Evolutionary conservation across 2,113 vertebrate genomes (phyloP).

Genomic region (Pituophis catenifer): DNA sequence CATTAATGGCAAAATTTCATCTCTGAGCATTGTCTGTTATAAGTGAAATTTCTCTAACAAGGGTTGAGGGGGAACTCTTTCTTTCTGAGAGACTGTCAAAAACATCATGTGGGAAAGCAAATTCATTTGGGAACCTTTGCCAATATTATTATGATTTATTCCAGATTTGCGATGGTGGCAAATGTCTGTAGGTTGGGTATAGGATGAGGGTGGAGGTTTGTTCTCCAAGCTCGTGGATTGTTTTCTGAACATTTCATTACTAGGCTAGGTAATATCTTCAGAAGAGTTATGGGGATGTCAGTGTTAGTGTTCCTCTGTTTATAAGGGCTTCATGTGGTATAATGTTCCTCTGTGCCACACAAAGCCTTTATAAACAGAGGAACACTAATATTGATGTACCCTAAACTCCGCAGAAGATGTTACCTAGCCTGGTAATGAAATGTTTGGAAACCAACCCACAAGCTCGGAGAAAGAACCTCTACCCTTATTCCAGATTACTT

Average conservation of each 20-base stretch:
- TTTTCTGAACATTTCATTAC: background rate
- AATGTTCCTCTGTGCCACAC: too few relatives aligned
- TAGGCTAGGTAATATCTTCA: background rate
- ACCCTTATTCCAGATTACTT: background rate
- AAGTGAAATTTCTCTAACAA: background rate
- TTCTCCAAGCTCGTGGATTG: background rate
- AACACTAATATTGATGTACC: background rate
- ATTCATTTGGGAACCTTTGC: background rate
- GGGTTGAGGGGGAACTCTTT: background rate
- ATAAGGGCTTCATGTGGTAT: background rate
- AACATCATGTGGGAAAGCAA: background rate
- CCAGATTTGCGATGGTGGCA: background rate
- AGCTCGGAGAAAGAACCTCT: background rate
- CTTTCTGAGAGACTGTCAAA: slow-evolving; percentile 43
- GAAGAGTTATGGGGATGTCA: background rate
- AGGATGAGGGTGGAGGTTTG: background rate
- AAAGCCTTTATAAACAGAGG: background rate
- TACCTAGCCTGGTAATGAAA: background rate
- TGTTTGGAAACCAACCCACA: background rate
- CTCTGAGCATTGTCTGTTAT: background rate
- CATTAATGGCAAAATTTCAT: background rate
- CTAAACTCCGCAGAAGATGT: background rate
- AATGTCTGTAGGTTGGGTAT: background rate
- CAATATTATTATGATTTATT: background rate
- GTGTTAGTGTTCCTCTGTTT: background rate